phyloP scores from a whole-genome alignment of 2,888 invertebrate species.

The Chrysolina haemoptera region DNA sequence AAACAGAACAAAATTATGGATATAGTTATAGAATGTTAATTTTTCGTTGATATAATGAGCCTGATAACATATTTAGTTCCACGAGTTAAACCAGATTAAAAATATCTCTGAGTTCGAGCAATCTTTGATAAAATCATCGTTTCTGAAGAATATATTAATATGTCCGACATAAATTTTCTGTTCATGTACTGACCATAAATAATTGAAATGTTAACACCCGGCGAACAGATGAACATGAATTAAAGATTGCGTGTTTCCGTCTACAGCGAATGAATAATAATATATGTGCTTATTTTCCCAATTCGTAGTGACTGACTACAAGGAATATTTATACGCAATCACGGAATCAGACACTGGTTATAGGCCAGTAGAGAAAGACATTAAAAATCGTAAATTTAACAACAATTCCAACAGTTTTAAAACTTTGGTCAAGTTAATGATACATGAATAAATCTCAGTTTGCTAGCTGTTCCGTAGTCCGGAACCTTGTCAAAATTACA shows the following conservation, averaged over 20 bases:
- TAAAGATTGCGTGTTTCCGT: slow-evolving; percentile 27
- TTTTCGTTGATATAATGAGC: too few relatives aligned
- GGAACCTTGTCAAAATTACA: too few relatives aligned
- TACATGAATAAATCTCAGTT: too few relatives aligned
- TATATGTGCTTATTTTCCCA: slow-evolving; percentile 11
- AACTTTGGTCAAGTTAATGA: too few relatives aligned
- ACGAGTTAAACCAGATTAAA: neutral
- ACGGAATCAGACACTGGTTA: neutral
- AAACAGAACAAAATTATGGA: too few relatives aligned
- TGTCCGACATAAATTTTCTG: slow-evolving; percentile 24
- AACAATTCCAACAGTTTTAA: too few relatives aligned
- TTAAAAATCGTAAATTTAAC: too few relatives aligned
- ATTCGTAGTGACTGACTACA: slow-evolving; percentile 6
- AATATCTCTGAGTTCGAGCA: neutral
- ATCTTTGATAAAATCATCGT: slow-evolving; percentile 8
- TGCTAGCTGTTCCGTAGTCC: too few relatives aligned
- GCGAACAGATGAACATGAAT: slow-evolving; percentile 28
- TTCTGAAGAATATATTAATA: slow-evolving; percentile 21
- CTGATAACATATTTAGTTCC: neutral
- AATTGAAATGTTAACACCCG: slow-evolving; percentile 29
- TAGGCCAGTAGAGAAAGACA: too few relatives aligned
- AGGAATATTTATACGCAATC: slow-evolving; percentile 19
- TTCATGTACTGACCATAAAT: slow-evolving; percentile 26
- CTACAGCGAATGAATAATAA: slow-evolving; percentile 18
- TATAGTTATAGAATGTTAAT: too few relatives aligned